These are phyloP conservation scores for Crossaster papposus DNA, from an alignment of 53 echinoderm and acorn worm genomes.

Conservation along the genomic window DNA sequence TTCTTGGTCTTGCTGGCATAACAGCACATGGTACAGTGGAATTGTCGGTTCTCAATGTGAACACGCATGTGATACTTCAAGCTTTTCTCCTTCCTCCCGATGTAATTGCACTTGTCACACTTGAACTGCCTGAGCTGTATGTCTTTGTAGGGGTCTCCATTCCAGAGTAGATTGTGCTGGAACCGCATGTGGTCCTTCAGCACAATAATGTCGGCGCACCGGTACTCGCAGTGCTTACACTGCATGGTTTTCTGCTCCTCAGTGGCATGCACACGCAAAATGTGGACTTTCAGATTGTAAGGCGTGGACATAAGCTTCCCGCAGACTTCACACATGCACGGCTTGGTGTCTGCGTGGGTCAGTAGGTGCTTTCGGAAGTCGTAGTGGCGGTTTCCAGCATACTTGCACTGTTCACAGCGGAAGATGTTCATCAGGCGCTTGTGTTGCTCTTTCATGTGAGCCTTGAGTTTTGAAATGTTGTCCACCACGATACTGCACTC, in stretches of 20 bases:
- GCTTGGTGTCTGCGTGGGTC: conserved; percentile 77
- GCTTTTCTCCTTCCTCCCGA: conserved; percentile 90
- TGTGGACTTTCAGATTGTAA: conserved; percentile 93
- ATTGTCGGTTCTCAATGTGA: conserved; percentile 88
- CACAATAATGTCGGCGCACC: conserved; percentile 90
- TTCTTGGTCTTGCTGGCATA: conserved; percentile 98
- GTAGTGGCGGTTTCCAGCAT: conserved; percentile 79
- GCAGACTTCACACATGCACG: conserved; percentile 83
- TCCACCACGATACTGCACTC: conserved; percentile 69
- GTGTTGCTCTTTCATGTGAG: conserved; percentile 73
- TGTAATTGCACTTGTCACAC: conserved; percentile 75
- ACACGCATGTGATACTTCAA: conserved; percentile 90
- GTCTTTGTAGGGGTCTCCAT: conserved; percentile 61
- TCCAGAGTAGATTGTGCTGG: conserved; percentile 77
- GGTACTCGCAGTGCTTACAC: conserved; percentile 75
- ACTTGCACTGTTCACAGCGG: conserved; percentile 85
- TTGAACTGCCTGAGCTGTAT: conserved; percentile 65
- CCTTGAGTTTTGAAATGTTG: conserved; percentile 46
- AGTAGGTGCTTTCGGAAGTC: conserved; percentile 86
- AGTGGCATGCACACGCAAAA: conserved; percentile 80
- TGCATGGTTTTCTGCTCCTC: conserved; percentile 82
- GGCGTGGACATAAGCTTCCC: conserved; percentile 86
- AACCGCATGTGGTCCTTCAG: conserved; percentile 95
- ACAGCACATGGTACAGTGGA: conserved; percentile 77
- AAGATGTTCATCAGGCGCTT: conserved; percentile 76